Conservation (phyloP, 2,113 vertebrate species). For the Promerops cafer region DNA sequence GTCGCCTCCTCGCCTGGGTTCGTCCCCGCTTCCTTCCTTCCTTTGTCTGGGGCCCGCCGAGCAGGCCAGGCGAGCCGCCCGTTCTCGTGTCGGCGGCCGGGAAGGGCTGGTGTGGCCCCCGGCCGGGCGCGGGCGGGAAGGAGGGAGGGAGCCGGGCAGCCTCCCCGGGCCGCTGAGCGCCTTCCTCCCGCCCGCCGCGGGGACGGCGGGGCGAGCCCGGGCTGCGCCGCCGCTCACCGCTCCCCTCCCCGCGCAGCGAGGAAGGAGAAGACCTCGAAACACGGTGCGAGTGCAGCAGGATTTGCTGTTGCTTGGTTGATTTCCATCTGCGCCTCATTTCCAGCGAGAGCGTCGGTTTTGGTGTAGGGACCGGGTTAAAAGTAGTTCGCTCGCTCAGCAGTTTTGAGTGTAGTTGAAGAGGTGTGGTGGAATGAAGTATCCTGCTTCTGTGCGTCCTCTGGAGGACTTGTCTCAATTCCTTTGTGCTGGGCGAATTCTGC, state of each 20-base stretch:
- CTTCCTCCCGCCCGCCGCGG: background rate
- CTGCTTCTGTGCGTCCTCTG: background rate
- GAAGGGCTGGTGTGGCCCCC: background rate
- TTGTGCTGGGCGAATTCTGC: background rate
- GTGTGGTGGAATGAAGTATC: background rate
- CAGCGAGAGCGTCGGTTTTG: accelerated
- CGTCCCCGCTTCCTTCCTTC: background rate
- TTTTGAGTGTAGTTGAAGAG: background rate
- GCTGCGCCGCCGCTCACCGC: background rate
- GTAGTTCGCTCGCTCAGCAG: background rate
- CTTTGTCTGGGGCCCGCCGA: background rate
- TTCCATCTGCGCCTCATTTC: accelerated
- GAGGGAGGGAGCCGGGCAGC: background rate
- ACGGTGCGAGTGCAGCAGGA: accelerated
- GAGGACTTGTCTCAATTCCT: background rate
- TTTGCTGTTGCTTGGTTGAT: background rate
- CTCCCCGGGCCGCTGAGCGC: background rate
- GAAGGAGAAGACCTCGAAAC: too few relatives aligned
- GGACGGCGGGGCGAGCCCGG: background rate
- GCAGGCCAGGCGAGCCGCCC: background rate
- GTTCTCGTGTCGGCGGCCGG: background rate
- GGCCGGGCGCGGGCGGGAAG: background rate
- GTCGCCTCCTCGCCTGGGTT: background rate
- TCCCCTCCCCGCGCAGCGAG: background rate
- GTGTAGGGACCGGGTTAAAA: background rate